Conservation (phyloP, 2,888 invertebrate species). For the Tenthredo scrophulariae region DNA sequence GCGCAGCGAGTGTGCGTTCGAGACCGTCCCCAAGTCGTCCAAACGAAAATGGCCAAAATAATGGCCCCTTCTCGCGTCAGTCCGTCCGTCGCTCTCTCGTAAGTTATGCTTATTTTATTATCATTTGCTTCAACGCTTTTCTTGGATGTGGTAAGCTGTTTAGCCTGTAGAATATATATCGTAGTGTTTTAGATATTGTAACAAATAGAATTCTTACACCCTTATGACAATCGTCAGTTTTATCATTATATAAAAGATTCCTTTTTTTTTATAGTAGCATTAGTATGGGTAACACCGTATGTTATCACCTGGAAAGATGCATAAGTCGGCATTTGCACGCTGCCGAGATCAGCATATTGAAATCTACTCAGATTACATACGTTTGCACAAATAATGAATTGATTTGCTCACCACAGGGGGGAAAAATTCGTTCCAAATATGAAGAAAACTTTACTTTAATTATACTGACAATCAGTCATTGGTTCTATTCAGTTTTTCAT, state of each 20-base stretch:
- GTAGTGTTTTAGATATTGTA: slow-evolving; percentile 17
- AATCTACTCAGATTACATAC: background rate
- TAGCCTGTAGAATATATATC: slow-evolving; percentile 33
- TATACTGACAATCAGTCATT: background rate
- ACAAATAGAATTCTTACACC: background rate
- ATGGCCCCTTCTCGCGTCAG: slow-evolving; percentile 73
- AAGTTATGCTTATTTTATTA: slow-evolving; percentile 79
- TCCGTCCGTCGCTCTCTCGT: slow-evolving; percentile 73
- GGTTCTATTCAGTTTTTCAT: background rate
- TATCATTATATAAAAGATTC: background rate
- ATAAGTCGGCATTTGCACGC: slow-evolving; percentile 31
- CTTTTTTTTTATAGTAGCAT: background rate
- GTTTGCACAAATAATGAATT: background rate
- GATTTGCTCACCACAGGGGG: background rate
- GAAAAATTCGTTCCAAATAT: background rate
- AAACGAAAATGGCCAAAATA: slow-evolving; percentile 68
- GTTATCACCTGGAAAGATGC: background rate
- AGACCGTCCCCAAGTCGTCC: slow-evolving; percentile 69
- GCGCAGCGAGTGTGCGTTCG: slow-evolving; percentile 74
- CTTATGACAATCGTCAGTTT: slow-evolving; percentile 2
- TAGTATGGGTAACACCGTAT: background rate
- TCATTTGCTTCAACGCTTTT: slow-evolving; percentile 78
- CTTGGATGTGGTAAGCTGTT: slow-evolving; percentile 73
- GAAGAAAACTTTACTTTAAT: background rate
- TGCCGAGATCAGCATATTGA: background rate